Conservation (phyloP, 2,797 vertebrate genomes). For the Cirrhinus mrigala region DNA sequence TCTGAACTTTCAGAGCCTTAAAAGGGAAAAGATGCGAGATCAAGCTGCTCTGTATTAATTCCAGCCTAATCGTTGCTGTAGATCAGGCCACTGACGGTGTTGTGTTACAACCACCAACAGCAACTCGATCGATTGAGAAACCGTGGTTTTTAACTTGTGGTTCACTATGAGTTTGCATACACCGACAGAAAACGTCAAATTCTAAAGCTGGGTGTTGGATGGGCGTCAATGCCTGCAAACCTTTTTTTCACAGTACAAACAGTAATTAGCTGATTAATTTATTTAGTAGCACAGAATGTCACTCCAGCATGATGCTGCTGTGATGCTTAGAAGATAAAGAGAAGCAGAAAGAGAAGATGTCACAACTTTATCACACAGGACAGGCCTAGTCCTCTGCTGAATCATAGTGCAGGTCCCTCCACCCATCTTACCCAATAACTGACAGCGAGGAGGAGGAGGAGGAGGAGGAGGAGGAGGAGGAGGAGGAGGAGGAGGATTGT, state of each 20-base stretch:
- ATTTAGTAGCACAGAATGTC: neutral
- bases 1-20: neutral
- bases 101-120: neutral
- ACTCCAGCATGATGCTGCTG: neutral
- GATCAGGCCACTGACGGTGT: neutral
- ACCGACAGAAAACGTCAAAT: neutral
- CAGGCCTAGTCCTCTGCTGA: neutral
- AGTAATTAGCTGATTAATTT: neutral
- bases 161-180: neutral
- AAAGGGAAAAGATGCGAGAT: neutral
- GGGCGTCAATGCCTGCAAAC: neutral
- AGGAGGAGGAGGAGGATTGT: neutral
- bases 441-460: neutral
- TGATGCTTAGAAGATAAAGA: neutral
- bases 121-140: neutral
- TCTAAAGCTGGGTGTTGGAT: neutral
- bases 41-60: neutral
- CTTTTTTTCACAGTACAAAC: neutral
- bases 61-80: neutral
- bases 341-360: neutral
- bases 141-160: slow-evolving; percentile 9
- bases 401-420: neutral
- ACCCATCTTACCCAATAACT: slow-evolving; percentile 23
- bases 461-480: neutral
- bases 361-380: neutral